These are phyloP conservation scores for Flexamia atlantica DNA, from an alignment of 2,888 invertebrate species.

Conservation along the genomic window DNA sequence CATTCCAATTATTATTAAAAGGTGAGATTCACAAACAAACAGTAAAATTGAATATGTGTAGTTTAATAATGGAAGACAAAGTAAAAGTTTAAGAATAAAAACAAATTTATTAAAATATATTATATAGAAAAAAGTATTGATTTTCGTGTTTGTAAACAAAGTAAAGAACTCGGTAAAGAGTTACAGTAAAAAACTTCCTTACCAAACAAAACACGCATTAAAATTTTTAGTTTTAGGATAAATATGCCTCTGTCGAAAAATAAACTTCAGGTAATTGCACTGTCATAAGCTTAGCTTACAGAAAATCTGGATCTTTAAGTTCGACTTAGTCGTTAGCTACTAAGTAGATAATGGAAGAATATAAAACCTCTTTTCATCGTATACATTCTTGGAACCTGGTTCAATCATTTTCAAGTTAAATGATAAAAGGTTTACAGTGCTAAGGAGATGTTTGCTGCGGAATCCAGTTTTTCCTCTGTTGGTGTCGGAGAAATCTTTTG, in stretches of 20 bases:
- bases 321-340: conserved; percentile 16
- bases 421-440: conserved; percentile 33
- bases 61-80: conserved; percentile 23
- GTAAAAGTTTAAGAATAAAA: neutral
- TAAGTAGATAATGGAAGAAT: conserved; percentile 11
- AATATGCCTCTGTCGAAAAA: neutral
- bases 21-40: conserved; percentile 14
- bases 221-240: neutral
- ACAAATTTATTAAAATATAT: neutral
- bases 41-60: neutral
- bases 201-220: neutral
- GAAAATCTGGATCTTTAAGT: neutral
- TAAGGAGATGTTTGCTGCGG: conserved; percentile 58
- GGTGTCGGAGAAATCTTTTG: conserved; percentile 53
- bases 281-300: neutral
- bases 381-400: conserved; percentile 22
- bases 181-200: neutral
- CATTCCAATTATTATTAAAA: neutral
- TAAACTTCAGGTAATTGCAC: neutral
- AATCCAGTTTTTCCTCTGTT: conserved; percentile 55
- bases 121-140: neutral
- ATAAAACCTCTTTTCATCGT: neutral
- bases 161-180: neutral
- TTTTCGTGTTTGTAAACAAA: neutral
- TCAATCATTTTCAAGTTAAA: neutral